Base-by-base conservation (phyloP, 2,888 invertebrate species). In the Ectemnius continuus region DNA sequence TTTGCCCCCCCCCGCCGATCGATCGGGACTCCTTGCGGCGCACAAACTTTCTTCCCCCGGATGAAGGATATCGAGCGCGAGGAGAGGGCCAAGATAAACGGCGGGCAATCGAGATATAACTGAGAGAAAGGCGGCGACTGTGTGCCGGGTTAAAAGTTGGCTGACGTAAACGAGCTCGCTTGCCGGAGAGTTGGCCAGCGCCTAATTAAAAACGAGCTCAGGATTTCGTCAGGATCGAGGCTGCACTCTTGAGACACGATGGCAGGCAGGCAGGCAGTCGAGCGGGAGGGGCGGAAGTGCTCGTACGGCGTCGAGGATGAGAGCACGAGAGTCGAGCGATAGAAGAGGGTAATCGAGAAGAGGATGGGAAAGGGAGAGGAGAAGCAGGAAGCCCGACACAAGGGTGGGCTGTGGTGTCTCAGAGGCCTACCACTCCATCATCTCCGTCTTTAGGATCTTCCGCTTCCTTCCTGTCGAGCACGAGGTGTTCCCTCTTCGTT, bases 371-470 rank as follows among this genome's bases (percentile, higher is more conserved):
- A 48, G 0, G 48, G 47, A 47, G 58, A 26, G 36, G 36, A n/a
- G 59, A 23, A 62, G 26, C 45, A 46, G 68, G 58, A 70, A 72
- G 46, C 45, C 23, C 52, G 59, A 62, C 59, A 20, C 52, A 73
- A 48, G 76, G 68, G 65, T 59, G 78, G 69, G 65, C 58, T 72
- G 67, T 36, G 36, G 67, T 36, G 36, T 66, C 64, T 68, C 61
- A n/a, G 59, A 64, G 61, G 73, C 80, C 83, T 72, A 78, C 72
- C 71, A 75, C 73, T 79, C 72, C 73, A 72, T 82, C 76, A 65
- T 78, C 73, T 69, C 63, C 71, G 71, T 75, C 64, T 48, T 67
- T 20, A 60, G 23, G 69, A 70, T 57, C 59, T 73, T 78, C 61
- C 73, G 73, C 62, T 73, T 72, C 66, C 67, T 71, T 71, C 69